Conservation (phyloP, 2,797 vertebrate genomes). For the Muscicapa comitata region DNA sequence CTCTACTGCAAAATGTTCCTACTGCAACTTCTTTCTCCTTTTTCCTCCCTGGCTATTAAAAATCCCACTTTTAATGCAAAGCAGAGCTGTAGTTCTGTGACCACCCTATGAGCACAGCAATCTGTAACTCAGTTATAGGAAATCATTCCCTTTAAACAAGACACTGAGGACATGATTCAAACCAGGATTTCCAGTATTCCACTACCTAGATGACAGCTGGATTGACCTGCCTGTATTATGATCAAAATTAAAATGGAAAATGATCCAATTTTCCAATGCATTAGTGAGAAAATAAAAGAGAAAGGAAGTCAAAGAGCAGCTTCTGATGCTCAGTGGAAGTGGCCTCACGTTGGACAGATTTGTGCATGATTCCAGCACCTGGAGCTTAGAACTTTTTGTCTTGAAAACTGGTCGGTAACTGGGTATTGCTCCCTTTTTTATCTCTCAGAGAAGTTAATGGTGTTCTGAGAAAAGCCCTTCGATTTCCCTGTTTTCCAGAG, state of each 20-base stretch:
- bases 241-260: background rate
- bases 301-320: background rate
- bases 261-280: background rate
- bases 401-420: background rate
- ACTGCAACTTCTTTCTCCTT: background rate
- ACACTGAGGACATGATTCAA: background rate
- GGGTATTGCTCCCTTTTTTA: background rate
- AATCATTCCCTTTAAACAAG: conserved; percentile 13
- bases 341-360: background rate
- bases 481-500: background rate
- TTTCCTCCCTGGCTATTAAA: conserved; percentile 4
- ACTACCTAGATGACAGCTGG: background rate
- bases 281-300: background rate
- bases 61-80: conserved; percentile 39
- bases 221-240: background rate
- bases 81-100: background rate
- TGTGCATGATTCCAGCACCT: background rate
- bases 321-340: background rate
- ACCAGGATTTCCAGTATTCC: conserved; percentile 10
- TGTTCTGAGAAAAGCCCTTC: background rate
- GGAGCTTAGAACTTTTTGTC: background rate
- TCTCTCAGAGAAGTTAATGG: background rate
- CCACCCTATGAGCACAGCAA: background rate
- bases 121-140: conserved; percentile 8
- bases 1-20: background rate